Base-by-base conservation (phyloP, 2,888 invertebrate genomes). In the Neuroscelio doddi region DNA sequence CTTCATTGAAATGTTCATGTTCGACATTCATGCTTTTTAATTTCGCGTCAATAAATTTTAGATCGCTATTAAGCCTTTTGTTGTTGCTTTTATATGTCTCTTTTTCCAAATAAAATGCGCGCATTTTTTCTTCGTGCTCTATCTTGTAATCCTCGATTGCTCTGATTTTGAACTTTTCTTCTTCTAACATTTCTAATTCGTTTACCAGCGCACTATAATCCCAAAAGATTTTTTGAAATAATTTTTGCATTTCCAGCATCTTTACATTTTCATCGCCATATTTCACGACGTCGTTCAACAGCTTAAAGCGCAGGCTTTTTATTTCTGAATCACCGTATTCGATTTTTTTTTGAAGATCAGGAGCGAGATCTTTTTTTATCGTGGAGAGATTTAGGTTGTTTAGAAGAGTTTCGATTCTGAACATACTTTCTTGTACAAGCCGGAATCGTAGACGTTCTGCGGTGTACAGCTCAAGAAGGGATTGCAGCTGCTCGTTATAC, bases 171-270 rank as follows among this genome's bases (percentile, higher is more conserved):
- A 39, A 36, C 53, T 71, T 75, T 32, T 78, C 77, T n/a, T 74
- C 68, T n/a, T 75, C 66, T 3, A 72, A 32, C 4, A 71, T 71
- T 51, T 80, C 73, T 4, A 80, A 46, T 34, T 81, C 78, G 26
- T 71, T 70, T 0, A 80, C 39, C 14, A 73, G 49, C 0, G 72
- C 71, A 55, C 73, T 74, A 27, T 78, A 79, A 30, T 80, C 75
- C 0, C 72, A 75, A 29, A 82, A 74, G 15, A 81, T 71, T 46
- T 74, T 72, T 46, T 79, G 74, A 51, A 77, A 75, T 24, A 76
- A 65, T 12, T 74, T 72, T 41, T 80, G 78, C 5, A 73, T 59
- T 42, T 74, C 73, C 7, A 77, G 69, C 29, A 77, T 61, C 7
- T 67, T 61, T 56, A 78, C 75, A 8, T 70, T 71, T 14, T 77